Evolutionary conservation across 1,140 invertebrate genomes (phyloP).

Genomic region (Parasteatoda tepidariorum): DNA sequence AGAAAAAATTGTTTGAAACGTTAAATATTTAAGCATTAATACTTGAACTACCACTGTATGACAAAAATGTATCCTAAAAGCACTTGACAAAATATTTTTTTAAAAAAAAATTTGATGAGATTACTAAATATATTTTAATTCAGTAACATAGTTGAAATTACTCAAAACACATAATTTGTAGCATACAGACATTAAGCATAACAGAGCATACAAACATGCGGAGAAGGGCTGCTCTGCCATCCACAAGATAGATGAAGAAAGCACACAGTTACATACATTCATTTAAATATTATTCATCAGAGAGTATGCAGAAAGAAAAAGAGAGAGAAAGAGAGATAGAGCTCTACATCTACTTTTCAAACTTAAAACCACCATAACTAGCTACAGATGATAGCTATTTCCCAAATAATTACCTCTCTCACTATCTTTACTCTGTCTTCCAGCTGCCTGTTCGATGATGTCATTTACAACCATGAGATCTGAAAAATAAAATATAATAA

Average conservation of each 20-base stretch:
- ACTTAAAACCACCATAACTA: slow-evolving; percentile 52
- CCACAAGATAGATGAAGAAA: slow-evolving; percentile 47
- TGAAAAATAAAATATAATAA: slow-evolving; percentile 69
- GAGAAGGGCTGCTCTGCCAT: slow-evolving; percentile 48
- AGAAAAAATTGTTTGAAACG: too few species aligned
- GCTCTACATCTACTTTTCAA: slow-evolving; percentile 19
- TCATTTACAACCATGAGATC: slow-evolving; percentile 98
- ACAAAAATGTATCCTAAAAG: too few species aligned
- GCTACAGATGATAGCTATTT: slow-evolving; percentile 37
- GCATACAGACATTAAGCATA: too few species aligned
- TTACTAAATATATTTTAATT: too few species aligned
- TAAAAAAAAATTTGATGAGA: too few species aligned
- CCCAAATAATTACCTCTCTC: slow-evolving; percentile 75
- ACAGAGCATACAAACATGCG: slow-evolving; percentile 44
- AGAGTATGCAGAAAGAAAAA: not conserved
- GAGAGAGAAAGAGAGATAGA: not conserved
- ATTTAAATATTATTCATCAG: not conserved
- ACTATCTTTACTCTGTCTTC: slow-evolving; percentile 82
- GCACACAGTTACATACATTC: slow-evolving; percentile 23
- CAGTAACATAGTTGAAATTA: too few species aligned
- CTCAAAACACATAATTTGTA: too few species aligned
- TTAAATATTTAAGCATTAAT: too few species aligned
- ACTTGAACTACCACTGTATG: too few species aligned
- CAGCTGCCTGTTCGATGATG: slow-evolving; percentile 95
- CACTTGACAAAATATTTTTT: too few species aligned